Evolutionary conservation across 1,140 invertebrate genomes (phyloP), one percentile per base, ranked within the genome.

Genomic region (Cotesia glomerata): DNA sequence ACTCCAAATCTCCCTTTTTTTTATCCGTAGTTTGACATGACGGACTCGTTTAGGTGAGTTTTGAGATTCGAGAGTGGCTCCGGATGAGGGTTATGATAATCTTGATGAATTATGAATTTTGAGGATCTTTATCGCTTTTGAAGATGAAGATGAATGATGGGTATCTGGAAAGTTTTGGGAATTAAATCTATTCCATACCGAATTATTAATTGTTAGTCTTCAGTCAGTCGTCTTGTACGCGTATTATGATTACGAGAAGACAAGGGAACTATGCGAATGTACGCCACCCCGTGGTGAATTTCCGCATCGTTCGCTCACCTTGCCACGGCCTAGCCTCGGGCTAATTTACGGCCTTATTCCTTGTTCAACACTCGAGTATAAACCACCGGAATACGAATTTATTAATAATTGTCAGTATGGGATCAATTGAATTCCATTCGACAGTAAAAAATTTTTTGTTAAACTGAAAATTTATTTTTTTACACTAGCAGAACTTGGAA

Each of bases 321-420:
- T 86, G 84, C 78, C 76, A 70, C 76, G 84, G 81, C 86, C 84
- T 86, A 87, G 86, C 86, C 85, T 83, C 74, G 64, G 81, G 85
- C 81, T 59, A 70, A 78, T 79, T 78, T 68, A 70, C 59, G 77
- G 74, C 78, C 77, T 80, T 82, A 79, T 74, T 58, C 71, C 35
- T 64, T 32, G 16, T 16, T 58, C 5, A 58, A 45, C 11, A 45
- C 39, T 45, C 39, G 39, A 7, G 11, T 45, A 45, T 45, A 45
- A 45, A 45, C 39, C 56, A 26, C 14, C 18, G 14, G 56, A 58
- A 18, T 18, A 18, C 8, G 26, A 58, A 18, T 11, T 16, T 18
- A 58, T 58, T 16, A 26, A 18, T 26, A 52, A 18, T 59, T 35
- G 35, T 72, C 35, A 35, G 5, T 39, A 45, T 26, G 36, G 35